Conservation (phyloP, 2,113 vertebrate genomes). For the Porphyrio hochstetteri region DNA sequence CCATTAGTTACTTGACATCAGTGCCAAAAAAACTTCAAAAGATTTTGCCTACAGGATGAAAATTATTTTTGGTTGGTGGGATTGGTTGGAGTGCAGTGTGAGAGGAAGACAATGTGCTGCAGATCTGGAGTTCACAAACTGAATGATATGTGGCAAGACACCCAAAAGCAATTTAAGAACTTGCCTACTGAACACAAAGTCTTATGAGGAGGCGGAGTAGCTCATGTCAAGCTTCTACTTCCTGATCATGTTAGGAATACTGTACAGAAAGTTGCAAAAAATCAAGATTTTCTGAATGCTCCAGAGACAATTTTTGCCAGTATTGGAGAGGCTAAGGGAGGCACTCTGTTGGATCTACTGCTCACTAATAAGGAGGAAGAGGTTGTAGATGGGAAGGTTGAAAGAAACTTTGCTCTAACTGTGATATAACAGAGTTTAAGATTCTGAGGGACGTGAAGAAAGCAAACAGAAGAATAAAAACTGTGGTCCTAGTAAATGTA, state of each 20-base stretch:
- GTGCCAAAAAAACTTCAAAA: not conserved
- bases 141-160: not conserved
- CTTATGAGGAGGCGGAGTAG: not conserved
- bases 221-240: not conserved
- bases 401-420: not conserved
- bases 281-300: not conserved
- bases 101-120: not conserved
- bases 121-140: not conserved
- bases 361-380: not conserved
- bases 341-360: not conserved
- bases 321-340: not conserved
- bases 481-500: not conserved
- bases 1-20: not conserved
- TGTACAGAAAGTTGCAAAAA: not conserved
- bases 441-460: not conserved
- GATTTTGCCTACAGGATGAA: not conserved
- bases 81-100: not conserved
- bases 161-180: not conserved
- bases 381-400: not conserved
- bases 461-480: not conserved
- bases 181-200: not conserved
- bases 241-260: not conserved
- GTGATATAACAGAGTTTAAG: not conserved
- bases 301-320: not conserved
- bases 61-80: not conserved